Percentiles rank a stretch among this genome's conserved stretches.
Conservation (phyloP, 2,888 invertebrate species). For the Bugulina stolonifera region DNA sequence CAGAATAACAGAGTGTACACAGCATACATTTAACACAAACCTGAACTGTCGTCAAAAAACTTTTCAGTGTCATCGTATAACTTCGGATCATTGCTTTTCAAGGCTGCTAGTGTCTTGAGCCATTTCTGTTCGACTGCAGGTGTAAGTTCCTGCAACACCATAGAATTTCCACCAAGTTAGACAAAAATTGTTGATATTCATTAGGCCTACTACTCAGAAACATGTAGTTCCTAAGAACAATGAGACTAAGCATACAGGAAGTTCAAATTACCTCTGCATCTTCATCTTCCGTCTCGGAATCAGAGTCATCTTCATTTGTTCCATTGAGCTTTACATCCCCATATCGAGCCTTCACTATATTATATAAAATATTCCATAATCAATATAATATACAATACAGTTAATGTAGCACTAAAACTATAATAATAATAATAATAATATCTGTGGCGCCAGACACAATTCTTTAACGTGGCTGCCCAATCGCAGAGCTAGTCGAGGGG, state of each 20-base stretch:
- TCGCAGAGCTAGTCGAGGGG: no score
- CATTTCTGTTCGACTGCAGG: constrained; percentile 77
- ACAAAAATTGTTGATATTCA: not conserved
- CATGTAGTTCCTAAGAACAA: not conserved
- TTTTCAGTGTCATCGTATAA: constrained; percentile 70
- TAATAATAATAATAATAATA: no score
- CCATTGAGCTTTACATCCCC: constrained; percentile 58
- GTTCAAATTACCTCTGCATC: constrained; percentile 42
- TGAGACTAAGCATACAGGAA: not conserved
- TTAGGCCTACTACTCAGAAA: not conserved
- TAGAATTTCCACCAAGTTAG: not conserved
- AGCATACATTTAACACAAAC: not conserved
- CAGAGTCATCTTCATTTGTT: constrained; percentile 52
- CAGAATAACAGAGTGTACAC: not conserved
- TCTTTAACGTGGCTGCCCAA: no score
- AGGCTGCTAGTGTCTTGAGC: constrained; percentile 72
- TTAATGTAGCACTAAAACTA: not conserved
- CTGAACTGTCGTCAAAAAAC: constrained; percentile 8
- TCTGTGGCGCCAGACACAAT: no score
- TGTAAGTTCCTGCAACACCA: constrained; percentile 58
- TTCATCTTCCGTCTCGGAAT: constrained; percentile 46
- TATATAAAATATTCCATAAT: not conserved
- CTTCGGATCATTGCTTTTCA: constrained; percentile 81
- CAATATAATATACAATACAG: not conserved
- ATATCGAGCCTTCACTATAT: constrained; percentile 69